These are phyloP conservation scores for Zeuzera pyrina DNA, from an alignment of 2,888 invertebrate species.

Conservation along the genomic window DNA sequence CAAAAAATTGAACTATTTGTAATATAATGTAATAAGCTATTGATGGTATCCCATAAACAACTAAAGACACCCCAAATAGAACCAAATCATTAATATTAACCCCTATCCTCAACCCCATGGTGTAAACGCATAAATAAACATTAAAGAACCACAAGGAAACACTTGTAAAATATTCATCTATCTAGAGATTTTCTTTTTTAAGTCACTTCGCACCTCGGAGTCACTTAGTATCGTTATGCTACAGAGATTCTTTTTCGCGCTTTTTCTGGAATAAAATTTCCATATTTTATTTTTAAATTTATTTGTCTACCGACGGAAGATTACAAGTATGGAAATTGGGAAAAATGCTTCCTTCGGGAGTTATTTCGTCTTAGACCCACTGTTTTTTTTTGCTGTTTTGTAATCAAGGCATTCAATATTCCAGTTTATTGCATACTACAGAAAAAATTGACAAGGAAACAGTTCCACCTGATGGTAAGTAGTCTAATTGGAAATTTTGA, in stretches of 20 bases:
- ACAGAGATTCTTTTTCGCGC: constrained; percentile 24
- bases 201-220: constrained; percentile 39
- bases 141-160: constrained; percentile 48
- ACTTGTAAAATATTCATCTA: constrained; percentile 56
- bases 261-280: constrained; percentile 43
- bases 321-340: constrained; percentile 52
- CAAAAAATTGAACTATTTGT: too few relatives aligned
- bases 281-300: constrained; percentile 50
- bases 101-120: constrained; percentile 28
- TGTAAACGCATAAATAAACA: constrained; percentile 48
- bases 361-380: too few relatives aligned
- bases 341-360: constrained; percentile 28
- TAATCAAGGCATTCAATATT: too few relatives aligned
- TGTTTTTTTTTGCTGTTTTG: too few relatives aligned
- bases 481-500: too few relatives aligned
- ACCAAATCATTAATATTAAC: constrained; percentile 44
- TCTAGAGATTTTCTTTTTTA: constrained; percentile 21
- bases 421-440: too few relatives aligned
- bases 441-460: too few relatives aligned
- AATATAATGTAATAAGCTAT: too few relatives aligned
- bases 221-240: constrained; percentile 28
- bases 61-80: constrained; percentile 18
- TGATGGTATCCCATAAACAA: constrained; percentile 1
- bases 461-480: too few relatives aligned
- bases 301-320: constrained; percentile 38